These are phyloP conservation scores for Diabrotica balteata DNA, from an alignment of 2,888 invertebrate species.

Conservation along the genomic window DNA sequence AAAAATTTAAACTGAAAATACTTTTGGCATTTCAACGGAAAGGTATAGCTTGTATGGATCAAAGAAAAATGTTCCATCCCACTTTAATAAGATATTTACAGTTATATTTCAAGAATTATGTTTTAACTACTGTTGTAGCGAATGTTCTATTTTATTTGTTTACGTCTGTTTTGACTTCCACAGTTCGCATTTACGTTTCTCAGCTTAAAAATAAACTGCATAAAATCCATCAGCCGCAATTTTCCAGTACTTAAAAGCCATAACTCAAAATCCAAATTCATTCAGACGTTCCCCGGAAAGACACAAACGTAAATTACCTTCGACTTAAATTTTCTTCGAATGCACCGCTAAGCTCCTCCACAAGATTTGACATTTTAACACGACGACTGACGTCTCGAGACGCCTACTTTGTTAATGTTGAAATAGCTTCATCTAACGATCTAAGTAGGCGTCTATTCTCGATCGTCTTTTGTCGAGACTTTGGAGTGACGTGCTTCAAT, in stretches of 20 bases:
- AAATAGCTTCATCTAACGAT: constrained; percentile 18
- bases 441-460: constrained; percentile 16
- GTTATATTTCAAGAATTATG: no score
- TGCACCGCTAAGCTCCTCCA: constrained; percentile 10
- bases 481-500: constrained; percentile 10
- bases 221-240: background rate
- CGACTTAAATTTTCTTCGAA: constrained; percentile 9
- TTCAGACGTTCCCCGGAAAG: background rate
- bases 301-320: constrained; percentile 9
- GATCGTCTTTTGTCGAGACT: constrained; percentile 3
- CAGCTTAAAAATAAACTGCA: no score
- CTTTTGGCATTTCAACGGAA: no score
- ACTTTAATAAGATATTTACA: no score
- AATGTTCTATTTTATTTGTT: no score
- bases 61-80: no score
- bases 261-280: background rate
- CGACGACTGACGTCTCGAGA: constrained; percentile 15
- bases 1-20: no score
- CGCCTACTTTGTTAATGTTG: constrained; percentile 22
- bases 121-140: no score
- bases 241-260: constrained; percentile 1
- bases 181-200: no score
- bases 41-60: no score
- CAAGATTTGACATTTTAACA: constrained; percentile 15
- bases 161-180: no score